phyloP scores from a whole-genome alignment of 2,797 vertebrate genomes.

The Diplodus puntazzo region DNA sequence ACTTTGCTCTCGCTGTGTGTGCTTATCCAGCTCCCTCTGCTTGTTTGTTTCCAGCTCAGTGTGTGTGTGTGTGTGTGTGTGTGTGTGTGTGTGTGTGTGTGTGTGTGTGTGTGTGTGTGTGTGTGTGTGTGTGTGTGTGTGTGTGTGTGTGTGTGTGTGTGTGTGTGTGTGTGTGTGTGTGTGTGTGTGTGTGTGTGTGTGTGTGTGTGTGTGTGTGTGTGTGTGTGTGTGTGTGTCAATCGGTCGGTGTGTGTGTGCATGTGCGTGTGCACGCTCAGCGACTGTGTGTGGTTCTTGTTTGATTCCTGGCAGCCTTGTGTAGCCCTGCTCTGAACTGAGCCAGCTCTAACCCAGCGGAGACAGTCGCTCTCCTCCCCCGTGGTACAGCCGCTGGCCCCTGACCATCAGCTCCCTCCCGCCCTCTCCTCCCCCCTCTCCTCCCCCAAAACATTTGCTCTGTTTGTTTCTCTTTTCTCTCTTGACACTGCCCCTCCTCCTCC shows the following conservation, averaged over 20 bases:
- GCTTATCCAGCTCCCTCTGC: slow-evolving; percentile 77
- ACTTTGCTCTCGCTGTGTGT: slow-evolving; percentile 70
- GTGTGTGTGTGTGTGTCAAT: slow-evolving; percentile 15
- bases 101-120: slow-evolving; percentile 32
- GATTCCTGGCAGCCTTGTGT: slow-evolving; percentile 80
- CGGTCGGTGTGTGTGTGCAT: background rate
- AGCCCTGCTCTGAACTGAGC: slow-evolving; percentile 76
- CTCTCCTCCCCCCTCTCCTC: background rate
- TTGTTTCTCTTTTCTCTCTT: slow-evolving; percentile 73
- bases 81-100: slow-evolving; percentile 1
- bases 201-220: slow-evolving; percentile 8
- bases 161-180: background rate
- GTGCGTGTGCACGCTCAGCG: slow-evolving; percentile 32
- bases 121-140: slow-evolving; percentile 26
- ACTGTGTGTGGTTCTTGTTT: slow-evolving; percentile 81
- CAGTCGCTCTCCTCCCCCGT: slow-evolving; percentile 77
- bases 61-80: background rate
- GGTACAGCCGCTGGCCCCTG: slow-evolving; percentile 78
- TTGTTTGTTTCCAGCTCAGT: slow-evolving; percentile 76
- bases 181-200: background rate
- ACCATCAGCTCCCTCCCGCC: slow-evolving; percentile 48
- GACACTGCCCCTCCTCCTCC: slow-evolving; percentile 59
- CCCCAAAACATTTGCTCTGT: slow-evolving; percentile 74
- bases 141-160: slow-evolving; percentile 70
- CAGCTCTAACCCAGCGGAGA: slow-evolving; percentile 80